Conservation (phyloP, 2,797 vertebrate species). For the Pangasius macronema region DNA sequence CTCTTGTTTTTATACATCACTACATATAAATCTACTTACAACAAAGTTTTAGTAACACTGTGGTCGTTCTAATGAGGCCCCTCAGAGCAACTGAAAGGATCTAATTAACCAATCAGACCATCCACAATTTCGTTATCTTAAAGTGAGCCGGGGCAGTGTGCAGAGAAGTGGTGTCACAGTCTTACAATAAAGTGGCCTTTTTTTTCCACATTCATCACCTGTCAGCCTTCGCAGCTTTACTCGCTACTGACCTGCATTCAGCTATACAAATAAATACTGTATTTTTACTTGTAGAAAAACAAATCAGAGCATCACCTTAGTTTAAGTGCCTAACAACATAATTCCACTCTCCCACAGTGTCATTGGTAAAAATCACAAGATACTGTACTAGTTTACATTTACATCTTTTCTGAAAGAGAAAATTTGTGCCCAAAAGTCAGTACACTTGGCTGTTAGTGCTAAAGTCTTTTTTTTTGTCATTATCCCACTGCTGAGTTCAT, state of each 20-base stretch:
- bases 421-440: slow-evolving; percentile 18
- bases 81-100: background rate
- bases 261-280: slow-evolving; percentile 68
- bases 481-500: slow-evolving; percentile 4
- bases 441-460: background rate
- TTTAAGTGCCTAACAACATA: slow-evolving; percentile 1
- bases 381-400: slow-evolving; percentile 22
- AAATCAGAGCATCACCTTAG: slow-evolving; percentile 14
- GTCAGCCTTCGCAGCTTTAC: slow-evolving; percentile 34
- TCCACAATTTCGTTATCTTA: background rate
- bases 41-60: background rate
- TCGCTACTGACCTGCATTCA: slow-evolving; percentile 53
- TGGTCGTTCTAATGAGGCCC: background rate
- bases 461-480: background rate
- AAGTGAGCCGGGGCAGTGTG: slow-evolving; percentile 28
- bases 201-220: slow-evolving; percentile 62
- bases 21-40: slow-evolving; percentile 9
- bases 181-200: slow-evolving; percentile 53
- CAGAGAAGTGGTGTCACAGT: slow-evolving; percentile 58
- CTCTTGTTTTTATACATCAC: slow-evolving; percentile 4
- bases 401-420: background rate
- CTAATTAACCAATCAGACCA: background rate
- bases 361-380: slow-evolving; percentile 23
- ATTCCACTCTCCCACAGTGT: slow-evolving; percentile 4
- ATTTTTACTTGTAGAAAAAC: slow-evolving; percentile 32